Percentiles rank a stretch among this genome's conserved stretches.
Conservation (phyloP, 2,797 vertebrate genomes). For the Loris lydekkerianus region DNA sequence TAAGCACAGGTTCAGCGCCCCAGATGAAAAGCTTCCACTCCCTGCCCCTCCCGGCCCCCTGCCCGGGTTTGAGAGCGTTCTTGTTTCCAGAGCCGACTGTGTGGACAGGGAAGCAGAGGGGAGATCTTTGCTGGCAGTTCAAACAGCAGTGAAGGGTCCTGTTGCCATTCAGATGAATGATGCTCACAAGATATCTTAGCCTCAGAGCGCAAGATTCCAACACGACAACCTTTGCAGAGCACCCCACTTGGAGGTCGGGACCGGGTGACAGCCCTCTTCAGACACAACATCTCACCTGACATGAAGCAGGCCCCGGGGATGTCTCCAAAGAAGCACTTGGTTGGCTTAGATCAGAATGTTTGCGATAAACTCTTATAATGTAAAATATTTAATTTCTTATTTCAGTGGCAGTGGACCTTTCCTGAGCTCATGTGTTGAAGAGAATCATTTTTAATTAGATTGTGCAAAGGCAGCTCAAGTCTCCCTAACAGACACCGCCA, state of each 20-base stretch:
- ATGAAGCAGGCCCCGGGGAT: conserved; percentile 31
- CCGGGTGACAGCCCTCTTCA: background rate
- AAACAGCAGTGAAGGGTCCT: background rate
- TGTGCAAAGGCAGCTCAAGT: conserved; percentile 68
- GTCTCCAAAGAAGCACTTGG: conserved; percentile 44
- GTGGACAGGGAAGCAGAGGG: fast-evolving
- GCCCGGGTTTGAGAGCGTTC: background rate
- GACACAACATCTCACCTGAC: background rate
- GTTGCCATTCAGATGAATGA: conserved; percentile 7
- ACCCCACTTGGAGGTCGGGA: background rate
- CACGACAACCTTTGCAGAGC: background rate
- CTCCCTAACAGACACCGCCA: conserved; percentile 80
- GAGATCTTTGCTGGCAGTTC: background rate
- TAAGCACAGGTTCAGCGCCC: background rate
- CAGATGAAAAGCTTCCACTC: background rate
- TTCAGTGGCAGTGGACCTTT: conserved; percentile 75
- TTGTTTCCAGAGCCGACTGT: background rate
- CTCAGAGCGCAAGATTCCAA: background rate
- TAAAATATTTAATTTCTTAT: conserved; percentile 82
- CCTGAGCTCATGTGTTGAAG: conserved; percentile 77
- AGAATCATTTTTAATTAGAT: conserved; percentile 84
- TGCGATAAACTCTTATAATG: conserved; percentile 80
- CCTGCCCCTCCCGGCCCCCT: background rate
- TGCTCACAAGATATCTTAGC: background rate
- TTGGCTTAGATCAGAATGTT: conserved; percentile 80